Percentiles rank a stretch among this genome's conserved stretches.
These are phyloP conservation scores for Crambe crambe DNA, from an alignment of 37 sponge, comb jelly and placozoan genomes.

Conservation along the genomic window DNA sequence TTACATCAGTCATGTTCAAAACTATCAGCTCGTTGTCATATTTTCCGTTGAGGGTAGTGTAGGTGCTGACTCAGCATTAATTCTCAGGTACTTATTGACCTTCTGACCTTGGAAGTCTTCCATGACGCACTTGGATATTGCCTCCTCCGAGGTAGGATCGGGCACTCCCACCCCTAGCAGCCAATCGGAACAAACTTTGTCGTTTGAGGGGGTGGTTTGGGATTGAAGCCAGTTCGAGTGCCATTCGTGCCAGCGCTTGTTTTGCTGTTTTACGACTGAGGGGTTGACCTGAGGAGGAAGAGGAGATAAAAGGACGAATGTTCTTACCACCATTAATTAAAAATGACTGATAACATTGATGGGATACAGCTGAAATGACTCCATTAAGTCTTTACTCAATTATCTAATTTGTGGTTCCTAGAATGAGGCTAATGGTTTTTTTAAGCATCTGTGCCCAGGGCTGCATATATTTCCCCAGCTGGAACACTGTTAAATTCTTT, in stretches of 20 bases:
- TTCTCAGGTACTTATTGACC: neutral
- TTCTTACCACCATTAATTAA: no score
- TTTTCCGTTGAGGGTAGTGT: neutral
- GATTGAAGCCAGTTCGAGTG: conserved; percentile 6
- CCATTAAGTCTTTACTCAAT: no score
- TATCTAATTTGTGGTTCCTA: no score
- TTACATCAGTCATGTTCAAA: no score
- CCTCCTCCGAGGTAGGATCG: neutral
- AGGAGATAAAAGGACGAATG: no score
- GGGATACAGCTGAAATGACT: no score
- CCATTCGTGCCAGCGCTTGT: neutral
- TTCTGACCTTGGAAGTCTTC: neutral
- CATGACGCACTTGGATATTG: neutral
- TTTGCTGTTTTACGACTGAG: neutral
- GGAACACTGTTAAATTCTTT: no score
- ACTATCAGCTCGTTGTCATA: neutral
- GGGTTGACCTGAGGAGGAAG: neutral
- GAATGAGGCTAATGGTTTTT: no score
- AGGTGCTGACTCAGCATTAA: no score
- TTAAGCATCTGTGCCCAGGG: no score
- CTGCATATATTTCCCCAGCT: no score
- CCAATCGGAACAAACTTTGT: conserved; percentile 12
- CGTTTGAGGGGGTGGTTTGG: neutral
- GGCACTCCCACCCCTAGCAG: conserved; percentile 1
- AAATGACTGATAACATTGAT: no score